Base-by-base conservation (phyloP, 2,113 vertebrate species). In the Grallaria varia region DNA sequence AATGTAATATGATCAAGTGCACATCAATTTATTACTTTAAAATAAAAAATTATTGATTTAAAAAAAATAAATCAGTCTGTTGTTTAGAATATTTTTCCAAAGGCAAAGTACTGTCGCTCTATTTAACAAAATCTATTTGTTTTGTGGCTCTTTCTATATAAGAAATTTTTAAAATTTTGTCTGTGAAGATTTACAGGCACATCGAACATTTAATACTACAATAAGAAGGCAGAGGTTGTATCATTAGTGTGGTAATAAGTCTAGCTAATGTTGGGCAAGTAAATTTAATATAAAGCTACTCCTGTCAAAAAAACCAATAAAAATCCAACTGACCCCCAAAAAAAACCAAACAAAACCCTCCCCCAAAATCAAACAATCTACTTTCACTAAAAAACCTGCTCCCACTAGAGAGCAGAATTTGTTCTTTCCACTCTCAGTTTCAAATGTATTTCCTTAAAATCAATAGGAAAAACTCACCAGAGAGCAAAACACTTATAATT, bases 401-500 rank as follows among this genome's bases (percentile, higher is more conserved):
- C 40, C 10, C 3, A 3, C 45, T 53, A 58, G 45, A 80, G 19
- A 92, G 17, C 22, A 80, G 37, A 62, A 64, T 80, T 76, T 60
- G 7, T 71, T 31, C 27, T 64, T 93, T 52, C 44, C 13, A 10
- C 16, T 71, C 40, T 64, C 9, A 28, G 19, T 60, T 44, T n/a
- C 78, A 91, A 90, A 68, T 64, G 21, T 81, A 87, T 82, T 56
- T 14, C 9, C 18, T 55, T 62, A 77, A 77, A 95, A 89, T 89
- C 81, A 72, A 75, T 64, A 78, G 42, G 15, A 30, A 79, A 84
- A 82, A 72, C n/a, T 56, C 87, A 91, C 49, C 64, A 49, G 49
- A 91, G 53, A 87, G n/a, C 28, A 25, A 76, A 92, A 60, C 24
- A 40, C 12, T 69, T 83, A 31, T 2, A 55, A 35, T 42, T 40